Evolutionary conservation across 2,888 invertebrate species (phyloP).

Genomic region (Buathra laborator): DNA sequence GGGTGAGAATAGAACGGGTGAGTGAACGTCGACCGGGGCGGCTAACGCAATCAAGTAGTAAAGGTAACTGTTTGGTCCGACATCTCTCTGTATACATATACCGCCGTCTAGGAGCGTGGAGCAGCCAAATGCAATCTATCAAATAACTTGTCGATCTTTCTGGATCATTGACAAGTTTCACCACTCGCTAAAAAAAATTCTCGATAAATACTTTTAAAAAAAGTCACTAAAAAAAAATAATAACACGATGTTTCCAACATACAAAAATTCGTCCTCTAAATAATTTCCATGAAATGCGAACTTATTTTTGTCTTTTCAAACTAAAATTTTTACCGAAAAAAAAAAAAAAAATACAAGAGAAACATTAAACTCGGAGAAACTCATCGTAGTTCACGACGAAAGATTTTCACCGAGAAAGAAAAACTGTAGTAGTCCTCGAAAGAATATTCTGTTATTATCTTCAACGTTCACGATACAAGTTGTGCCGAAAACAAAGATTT

Average conservation of each 20-base stretch:
- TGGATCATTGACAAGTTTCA: not conserved
- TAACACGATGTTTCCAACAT: not conserved
- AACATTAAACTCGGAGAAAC: no score
- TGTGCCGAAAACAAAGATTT: no score
- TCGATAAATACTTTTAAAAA: not conserved
- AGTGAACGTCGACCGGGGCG: constrained; percentile 37
- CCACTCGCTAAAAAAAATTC: not conserved
- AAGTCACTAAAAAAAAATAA: not conserved
- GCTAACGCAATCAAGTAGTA: constrained; percentile 38
- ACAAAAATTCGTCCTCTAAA: no score
- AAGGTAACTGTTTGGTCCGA: constrained; percentile 31
- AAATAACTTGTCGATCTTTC: not conserved
- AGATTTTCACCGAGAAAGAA: no score
- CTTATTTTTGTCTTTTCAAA: no score
- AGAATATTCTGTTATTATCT: no score
- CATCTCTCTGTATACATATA: constrained; percentile 9
- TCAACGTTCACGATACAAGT: no score
- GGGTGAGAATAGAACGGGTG: constrained; percentile 34
- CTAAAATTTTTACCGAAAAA: no score
- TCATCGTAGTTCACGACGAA: no score
- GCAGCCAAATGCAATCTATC: not conserved
- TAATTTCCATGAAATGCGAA: no score
- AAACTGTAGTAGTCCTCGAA: no score
- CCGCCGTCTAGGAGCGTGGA: not conserved
- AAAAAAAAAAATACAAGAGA: no score